These are phyloP conservation scores for Rhaphigaster nebulosa DNA, from an alignment of 2,888 invertebrate species.

Conservation along the genomic window DNA sequence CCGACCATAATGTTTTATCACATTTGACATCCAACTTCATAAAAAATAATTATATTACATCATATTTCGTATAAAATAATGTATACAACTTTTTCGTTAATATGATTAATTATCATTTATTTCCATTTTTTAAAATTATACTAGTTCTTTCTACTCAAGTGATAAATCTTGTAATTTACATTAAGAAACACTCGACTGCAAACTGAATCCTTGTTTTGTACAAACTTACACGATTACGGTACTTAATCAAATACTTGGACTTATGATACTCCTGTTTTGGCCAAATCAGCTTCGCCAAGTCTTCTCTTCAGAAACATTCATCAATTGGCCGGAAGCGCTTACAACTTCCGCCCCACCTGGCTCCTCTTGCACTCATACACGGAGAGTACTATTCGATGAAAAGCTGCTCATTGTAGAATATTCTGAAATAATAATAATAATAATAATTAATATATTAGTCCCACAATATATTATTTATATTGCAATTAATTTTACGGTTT, in stretches of 20 bases:
- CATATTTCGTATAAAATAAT: too few relatives aligned
- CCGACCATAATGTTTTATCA: background rate
- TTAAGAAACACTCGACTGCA: background rate
- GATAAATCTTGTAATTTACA: background rate
- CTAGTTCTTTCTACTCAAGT: too few relatives aligned
- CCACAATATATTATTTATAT: background rate
- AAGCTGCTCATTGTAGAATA: background rate
- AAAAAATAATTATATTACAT: too few relatives aligned
- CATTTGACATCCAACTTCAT: background rate
- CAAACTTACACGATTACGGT: background rate
- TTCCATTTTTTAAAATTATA: too few relatives aligned
- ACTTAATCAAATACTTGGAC: slow-evolving; percentile 4
- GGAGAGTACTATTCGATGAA: background rate
- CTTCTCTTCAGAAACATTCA: slow-evolving; percentile 21
- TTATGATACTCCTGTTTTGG: background rate
- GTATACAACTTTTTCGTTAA: too few relatives aligned
- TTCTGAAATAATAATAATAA: background rate
- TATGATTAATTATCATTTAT: too few relatives aligned
- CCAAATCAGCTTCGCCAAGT: slow-evolving; percentile 46
- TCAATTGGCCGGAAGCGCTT: slow-evolving; percentile 42
- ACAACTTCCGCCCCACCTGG: slow-evolving; percentile 41
- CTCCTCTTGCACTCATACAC: slow-evolving; percentile 6
- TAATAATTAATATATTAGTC: background rate
- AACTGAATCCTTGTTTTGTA: background rate
- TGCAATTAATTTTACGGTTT: background rate